phyloP scores from a whole-genome alignment of 2,797 vertebrate species.

The Rhinoraja longicauda region DNA sequence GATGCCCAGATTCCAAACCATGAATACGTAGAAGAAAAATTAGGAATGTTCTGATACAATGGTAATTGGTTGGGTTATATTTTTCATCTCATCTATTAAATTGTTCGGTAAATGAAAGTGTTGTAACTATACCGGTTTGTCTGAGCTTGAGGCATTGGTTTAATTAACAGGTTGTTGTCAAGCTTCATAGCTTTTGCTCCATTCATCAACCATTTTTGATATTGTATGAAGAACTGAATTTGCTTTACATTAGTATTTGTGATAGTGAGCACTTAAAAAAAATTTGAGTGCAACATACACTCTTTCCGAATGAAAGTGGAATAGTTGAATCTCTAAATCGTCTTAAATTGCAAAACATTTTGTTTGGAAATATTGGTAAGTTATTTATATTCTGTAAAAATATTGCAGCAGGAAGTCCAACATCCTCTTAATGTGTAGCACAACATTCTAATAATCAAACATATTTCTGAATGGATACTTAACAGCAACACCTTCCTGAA shows the following conservation, averaged over 20 bases:
- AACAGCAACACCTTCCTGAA: background rate
- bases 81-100: background rate
- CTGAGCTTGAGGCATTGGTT: background rate
- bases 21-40: no score
- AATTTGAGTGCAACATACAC: background rate
- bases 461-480: slow-evolving; percentile 6
- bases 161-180: background rate
- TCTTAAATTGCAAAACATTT: background rate
- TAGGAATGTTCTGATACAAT: background rate
- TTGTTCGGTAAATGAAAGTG: background rate
- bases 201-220: background rate
- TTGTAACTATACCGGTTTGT: background rate
- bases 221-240: background rate
- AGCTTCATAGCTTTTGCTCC: background rate
- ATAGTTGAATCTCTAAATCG: background rate
- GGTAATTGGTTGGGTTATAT: background rate
- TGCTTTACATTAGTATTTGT: background rate
- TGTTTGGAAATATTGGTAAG: background rate
- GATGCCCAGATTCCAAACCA: no score
- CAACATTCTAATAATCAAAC: background rate
- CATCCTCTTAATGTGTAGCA: background rate
- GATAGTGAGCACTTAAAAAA: background rate
- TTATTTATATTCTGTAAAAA: background rate
- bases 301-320: slow-evolving; percentile 7
- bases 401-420: background rate